phyloP scores from a whole-genome alignment of 2,888 invertebrate genomes.

The Argyresthia goedartella region DNA sequence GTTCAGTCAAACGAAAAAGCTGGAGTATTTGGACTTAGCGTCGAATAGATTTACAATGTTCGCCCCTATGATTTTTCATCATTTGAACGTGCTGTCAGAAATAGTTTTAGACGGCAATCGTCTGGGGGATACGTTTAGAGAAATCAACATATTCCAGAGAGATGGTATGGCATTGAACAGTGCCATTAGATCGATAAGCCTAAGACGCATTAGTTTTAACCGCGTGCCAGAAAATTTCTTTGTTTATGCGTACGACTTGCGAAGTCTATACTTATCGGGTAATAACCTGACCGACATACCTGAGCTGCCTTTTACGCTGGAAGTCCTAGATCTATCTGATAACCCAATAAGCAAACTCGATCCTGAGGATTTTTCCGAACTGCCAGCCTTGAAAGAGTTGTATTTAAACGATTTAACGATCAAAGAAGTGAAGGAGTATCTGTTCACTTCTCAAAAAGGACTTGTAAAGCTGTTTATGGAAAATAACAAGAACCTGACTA shows the following conservation, averaged over 20 bases:
- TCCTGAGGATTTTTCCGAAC: constrained; percentile 54
- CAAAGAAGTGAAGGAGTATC: constrained; percentile 59
- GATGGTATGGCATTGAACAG: constrained; percentile 44
- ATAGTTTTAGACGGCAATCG: constrained; percentile 54
- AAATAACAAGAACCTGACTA: constrained; percentile 62
- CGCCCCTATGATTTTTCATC: constrained; percentile 43
- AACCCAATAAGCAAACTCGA: constrained; percentile 65
- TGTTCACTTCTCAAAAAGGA: constrained; percentile 65
- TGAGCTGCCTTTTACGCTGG: constrained; percentile 64
- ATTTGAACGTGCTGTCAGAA: constrained; percentile 40
- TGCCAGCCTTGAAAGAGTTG: constrained; percentile 63
- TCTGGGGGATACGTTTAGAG: constrained; percentile 37
- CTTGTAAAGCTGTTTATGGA: constrained; percentile 64
- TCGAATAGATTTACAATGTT: constrained; percentile 51
- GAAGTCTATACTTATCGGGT: constrained; percentile 52
- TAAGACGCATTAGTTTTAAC: constrained; percentile 36
- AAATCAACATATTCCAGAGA: constrained; percentile 42
- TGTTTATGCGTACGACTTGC: constrained; percentile 50
- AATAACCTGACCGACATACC: constrained; percentile 70
- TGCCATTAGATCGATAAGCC: constrained; percentile 37
- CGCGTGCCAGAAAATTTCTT: constrained; percentile 49
- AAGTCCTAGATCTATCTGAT: constrained; percentile 73
- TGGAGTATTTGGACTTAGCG: constrained; percentile 52
- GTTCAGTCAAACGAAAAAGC: constrained; percentile 40
- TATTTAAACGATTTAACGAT: constrained; percentile 71